A percentile compares a stretch with the other conserved stretches of the same genome.
These are phyloP conservation scores for Platypus cylindrus DNA, from an alignment of 2,888 invertebrate species.

Conservation along the genomic window DNA sequence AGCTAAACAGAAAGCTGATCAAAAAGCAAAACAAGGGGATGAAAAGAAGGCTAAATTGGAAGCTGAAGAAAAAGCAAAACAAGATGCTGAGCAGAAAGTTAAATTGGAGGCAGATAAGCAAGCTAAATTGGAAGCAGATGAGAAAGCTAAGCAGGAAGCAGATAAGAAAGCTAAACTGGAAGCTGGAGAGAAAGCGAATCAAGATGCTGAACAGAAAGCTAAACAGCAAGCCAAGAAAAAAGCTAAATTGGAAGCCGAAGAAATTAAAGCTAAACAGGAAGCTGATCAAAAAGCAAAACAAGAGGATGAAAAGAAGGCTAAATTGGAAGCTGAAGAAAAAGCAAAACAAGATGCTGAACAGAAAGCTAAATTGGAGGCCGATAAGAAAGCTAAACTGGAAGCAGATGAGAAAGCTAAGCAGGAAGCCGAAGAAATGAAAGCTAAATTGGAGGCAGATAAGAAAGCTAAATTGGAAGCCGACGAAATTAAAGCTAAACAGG, in stretches of 20 bases:
- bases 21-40: constrained; percentile 15
- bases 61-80: constrained; percentile 8
- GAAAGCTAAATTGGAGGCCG: no score
- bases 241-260: constrained; percentile 16
- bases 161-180: constrained; percentile 16
- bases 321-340: no score
- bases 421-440: no score
- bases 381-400: no score
- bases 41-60: constrained; percentile 7
- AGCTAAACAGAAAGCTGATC: constrained; percentile 10
- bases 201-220: constrained; percentile 13
- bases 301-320: no score
- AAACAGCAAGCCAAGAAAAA: constrained; percentile 10
- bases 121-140: constrained; percentile 15
- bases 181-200: constrained; percentile 10
- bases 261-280: constrained; percentile 14
- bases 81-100: constrained; percentile 12
- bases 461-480: no score
- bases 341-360: no score
- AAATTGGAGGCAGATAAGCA: constrained; percentile 9
- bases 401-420: no score
- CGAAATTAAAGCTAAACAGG: constrained; percentile 11
- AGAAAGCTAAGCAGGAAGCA: constrained; percentile 11
- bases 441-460: no score
- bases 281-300: no score